phyloP scores from a whole-genome alignment of 2,888 invertebrate genomes.

The Halictus ligatus region DNA sequence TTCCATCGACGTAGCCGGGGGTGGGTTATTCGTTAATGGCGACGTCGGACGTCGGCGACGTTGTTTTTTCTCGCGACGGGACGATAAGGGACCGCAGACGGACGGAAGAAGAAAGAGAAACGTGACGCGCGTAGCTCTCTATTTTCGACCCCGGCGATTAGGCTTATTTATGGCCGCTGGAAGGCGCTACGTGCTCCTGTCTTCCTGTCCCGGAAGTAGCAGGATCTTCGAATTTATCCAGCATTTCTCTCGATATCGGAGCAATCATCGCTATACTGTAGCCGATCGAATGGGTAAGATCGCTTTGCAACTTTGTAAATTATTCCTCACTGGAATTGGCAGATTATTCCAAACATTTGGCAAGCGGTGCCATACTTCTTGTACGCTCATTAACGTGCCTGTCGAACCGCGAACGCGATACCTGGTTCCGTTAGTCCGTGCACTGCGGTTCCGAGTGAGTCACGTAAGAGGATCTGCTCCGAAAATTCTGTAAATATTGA shows the following conservation, averaged over 20 bases:
- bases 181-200: slow-evolving; percentile 14
- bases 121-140: slow-evolving; percentile 59
- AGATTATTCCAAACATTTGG: neutral
- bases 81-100: slow-evolving; percentile 31
- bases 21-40: slow-evolving; percentile 42
- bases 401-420: neutral
- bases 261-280: too few species aligned
- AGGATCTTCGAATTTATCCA: neutral
- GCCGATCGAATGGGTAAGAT: neutral
- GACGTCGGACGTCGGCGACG: neutral
- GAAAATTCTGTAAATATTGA: slow-evolving; percentile 5
- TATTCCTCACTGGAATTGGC: neutral
- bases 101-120: slow-evolving; percentile 11
- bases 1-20: neutral
- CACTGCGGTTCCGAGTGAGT: neutral
- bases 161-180: slow-evolving; percentile 66
- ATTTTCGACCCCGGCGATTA: slow-evolving; percentile 69
- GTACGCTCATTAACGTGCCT: neutral
- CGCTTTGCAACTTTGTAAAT: neutral
- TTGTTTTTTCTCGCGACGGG: slow-evolving; percentile 31
- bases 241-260: too few species aligned
- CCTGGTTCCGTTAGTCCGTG: neutral
- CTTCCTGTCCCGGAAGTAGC: slow-evolving; percentile 67
- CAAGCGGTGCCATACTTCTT: neutral
- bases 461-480: neutral